These are phyloP conservation scores for Epinephelus coioides DNA, from an alignment of 2,797 vertebrate species.

Conservation along the genomic window DNA sequence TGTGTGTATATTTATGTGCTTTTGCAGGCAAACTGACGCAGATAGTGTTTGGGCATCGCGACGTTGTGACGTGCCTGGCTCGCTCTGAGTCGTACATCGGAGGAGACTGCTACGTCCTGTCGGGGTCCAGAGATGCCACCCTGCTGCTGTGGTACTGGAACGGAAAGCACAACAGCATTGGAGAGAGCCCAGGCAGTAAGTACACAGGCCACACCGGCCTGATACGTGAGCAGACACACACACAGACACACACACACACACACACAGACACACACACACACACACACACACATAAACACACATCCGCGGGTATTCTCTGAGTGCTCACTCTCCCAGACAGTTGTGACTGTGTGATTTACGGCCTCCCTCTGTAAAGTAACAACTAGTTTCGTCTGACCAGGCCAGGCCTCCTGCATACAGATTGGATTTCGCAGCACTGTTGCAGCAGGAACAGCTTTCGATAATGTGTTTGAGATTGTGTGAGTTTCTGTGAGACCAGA, in stretches of 20 bases:
- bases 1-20: background rate
- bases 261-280: conserved; percentile 21
- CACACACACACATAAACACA: conserved; percentile 21
- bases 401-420: conserved; percentile 80
- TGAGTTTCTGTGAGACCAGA: conserved; percentile 56
- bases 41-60: conserved; percentile 97
- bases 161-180: conserved; percentile 93
- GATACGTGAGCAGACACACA: conserved; percentile 16
- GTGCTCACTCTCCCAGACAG: conserved; percentile 70
- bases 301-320: conserved; percentile 27
- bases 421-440: conserved; percentile 82
- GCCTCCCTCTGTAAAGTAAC: conserved; percentile 83
- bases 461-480: conserved; percentile 68
- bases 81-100: conserved; percentile 97
- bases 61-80: conserved; percentile 95
- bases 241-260: conserved; percentile 17
- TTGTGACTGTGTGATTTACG: conserved; percentile 82
- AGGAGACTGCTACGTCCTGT: conserved; percentile 96
- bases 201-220: conserved; percentile 35
- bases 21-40: conserved; percentile 94
- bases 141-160: conserved; percentile 99
- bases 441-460: conserved; percentile 72
- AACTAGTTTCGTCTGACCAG: conserved; percentile 84
- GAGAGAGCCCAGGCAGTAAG: conserved; percentile 93
- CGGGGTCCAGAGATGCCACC: conserved; percentile 96